Conservation (phyloP, 1,140 invertebrate species). For the Drosophila sp. region DNA sequence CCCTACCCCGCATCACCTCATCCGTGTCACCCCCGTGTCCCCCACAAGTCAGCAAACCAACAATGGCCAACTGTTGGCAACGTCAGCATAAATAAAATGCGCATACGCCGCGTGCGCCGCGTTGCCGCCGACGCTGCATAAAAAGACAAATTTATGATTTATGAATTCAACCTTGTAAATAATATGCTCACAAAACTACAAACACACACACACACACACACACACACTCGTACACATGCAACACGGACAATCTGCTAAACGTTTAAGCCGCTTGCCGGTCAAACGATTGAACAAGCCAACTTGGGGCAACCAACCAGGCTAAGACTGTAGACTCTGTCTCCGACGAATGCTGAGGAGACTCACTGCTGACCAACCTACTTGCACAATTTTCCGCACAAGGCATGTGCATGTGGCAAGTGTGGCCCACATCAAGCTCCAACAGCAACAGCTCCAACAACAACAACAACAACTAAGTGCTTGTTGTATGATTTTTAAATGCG, state of each 20-base stretch:
- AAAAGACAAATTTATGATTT: conserved; percentile 82
- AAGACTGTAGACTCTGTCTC: background rate
- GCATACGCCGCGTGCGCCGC: conserved; percentile 67
- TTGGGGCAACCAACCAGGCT: conserved; percentile 19
- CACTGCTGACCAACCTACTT: conserved; percentile 75
- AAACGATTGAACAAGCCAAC: conserved; percentile 23
- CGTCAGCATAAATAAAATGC: conserved; percentile 73
- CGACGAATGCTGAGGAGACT: conserved; percentile 18
- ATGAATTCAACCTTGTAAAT: conserved; percentile 82
- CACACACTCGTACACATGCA: background rate
- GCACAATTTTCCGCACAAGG: conserved; percentile 80
- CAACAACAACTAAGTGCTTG: conserved; percentile 54
- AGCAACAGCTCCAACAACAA: conserved; percentile 31
- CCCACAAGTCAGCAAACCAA: conserved; percentile 31
- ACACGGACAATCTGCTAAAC: conserved; percentile 55
- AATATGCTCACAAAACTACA: conserved; percentile 76
- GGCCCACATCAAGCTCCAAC: conserved; percentile 70
- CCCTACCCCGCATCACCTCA: background rate
- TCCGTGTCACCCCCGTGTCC: background rate
- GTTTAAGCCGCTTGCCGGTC: conserved; percentile 47
- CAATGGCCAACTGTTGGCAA: conserved; percentile 54
- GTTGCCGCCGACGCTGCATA: conserved; percentile 63
- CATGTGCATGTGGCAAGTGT: conserved; percentile 80
- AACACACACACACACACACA: conserved; percentile 36
- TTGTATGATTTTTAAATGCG: conserved; percentile 79